Evolutionary conservation across 2,113 vertebrate genomes (phyloP), one percentile per base, ranked within the genome.

Genomic region (Hypocryptadius cinnamomeus): DNA sequence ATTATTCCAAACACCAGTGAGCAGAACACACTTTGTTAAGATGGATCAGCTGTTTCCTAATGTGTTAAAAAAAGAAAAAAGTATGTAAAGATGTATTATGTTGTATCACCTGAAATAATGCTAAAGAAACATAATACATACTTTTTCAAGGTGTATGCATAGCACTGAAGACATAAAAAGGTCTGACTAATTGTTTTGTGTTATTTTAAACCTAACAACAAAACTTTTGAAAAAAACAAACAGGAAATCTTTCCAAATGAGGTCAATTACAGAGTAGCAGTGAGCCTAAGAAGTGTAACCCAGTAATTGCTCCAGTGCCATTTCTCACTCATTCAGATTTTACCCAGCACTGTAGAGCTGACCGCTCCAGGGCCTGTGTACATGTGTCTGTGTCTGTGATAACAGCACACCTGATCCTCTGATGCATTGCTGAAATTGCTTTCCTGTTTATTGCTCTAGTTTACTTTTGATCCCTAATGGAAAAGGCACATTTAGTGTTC

Each of bases 391-490:
- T 57, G 17, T 37, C 85, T 66, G n/a, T 69, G 60, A 27, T 78
- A 69, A 68, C 24, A 47, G 15, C 22, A 61, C 35, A 70, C n/a
- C 13, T 50, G 27, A 59, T 65, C 85, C 87, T 28, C 24, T 39
- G 88, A 56, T 13, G 23, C 54, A 23, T 5, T 37, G 39, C 10
- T 71, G 40, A 73, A 94, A 84, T 87, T 93, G 56, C 64, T 88
- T 96, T 95, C 50, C 77, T 48, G 79, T 70, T 95, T 97, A 93
- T 95, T 96, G 59, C 30, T 84, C 45, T 40, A 91, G 56, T 94
- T 91, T 95, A 76, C 56, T 86, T 96, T 91, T 90, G 85, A 95
- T 94, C 68, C 61, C 71, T 96, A 95, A 95, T 92, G 93, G 88
- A 93, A 89, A 51, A 96, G 87, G 70, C 66, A 91, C 74, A 69